Evolutionary conservation across 2,113 vertebrate species (phyloP), one percentile per base, ranked within the genome.

Genomic region (Arizona elegans): DNA sequence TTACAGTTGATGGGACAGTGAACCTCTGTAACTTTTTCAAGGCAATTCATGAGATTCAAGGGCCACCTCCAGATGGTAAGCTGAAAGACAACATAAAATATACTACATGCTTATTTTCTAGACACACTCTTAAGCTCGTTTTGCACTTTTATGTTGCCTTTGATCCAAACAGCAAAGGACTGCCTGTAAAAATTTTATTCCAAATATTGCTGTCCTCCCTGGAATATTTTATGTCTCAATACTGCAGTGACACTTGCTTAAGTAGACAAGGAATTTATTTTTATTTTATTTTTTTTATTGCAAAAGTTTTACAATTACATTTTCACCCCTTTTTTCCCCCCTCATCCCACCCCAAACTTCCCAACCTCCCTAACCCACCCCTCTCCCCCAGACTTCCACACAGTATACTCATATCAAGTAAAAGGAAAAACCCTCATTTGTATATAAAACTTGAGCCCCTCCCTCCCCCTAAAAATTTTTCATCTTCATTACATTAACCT

Each of bases 41-140:
- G 52, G 59, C 0, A 0, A 10, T 94, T 86, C 95, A 92, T 88
- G 89, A 89, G 21, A 43, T 88, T 70, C 91, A 55, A 93, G 1
- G 86, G 91, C 50, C 65, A n/a, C 90, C 23, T 47, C 23, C 52
- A 89, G n/a, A 17, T 65, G 94, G 95, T 95, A 33, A 96, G 94
- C 43, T 54, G 3, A 95, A 38, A n/a, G 33, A 38, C 15, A 59
- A 87, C 6, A 90, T 23, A 90, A 54, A 15, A 87, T 38, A 38
- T 38, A 38, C 7, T 38, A 33, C 2, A 2, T 33, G 13, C 5
- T 19, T 59, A 24, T 26, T 91, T 17, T 15, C 53, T 91, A 47
- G 90, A 50, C 26, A 58, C 15, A 9, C 70, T 24, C 54, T 2
- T 85, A 56, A 3, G 12, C 54, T 12, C 33, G 4, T 86, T 12